Evolutionary conservation across 2,113 vertebrate genomes (phyloP).

Genomic region (Psittacula cyanocephala): DNA sequence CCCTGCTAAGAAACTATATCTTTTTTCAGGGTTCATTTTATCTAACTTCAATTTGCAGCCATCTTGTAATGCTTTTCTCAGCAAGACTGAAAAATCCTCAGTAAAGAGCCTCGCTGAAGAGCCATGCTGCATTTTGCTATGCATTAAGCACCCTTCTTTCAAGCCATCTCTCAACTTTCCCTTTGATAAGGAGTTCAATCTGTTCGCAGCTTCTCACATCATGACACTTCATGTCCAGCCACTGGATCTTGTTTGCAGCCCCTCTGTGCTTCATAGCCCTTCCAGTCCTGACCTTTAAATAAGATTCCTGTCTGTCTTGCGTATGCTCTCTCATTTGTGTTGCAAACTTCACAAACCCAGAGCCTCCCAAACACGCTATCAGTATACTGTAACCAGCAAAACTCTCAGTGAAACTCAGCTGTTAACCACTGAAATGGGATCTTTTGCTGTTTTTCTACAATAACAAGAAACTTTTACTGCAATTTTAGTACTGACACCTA

Average conservation of each 20-base stretch:
- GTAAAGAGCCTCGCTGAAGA: neutral
- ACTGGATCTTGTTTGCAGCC: neutral
- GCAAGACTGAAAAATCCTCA: constrained; percentile 7
- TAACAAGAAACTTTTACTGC: neutral
- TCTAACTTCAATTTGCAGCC: constrained; percentile 5
- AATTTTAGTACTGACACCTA: neutral
- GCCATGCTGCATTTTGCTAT: neutral
- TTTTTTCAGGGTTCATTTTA: constrained; percentile 30
- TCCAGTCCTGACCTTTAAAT: neutral
- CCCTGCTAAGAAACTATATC: neutral
- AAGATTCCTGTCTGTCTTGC: neutral
- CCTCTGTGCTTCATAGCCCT: neutral
- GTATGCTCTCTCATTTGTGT: neutral
- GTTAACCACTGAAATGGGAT: neutral
- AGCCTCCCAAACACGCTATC: neutral
- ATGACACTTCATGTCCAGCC: neutral
- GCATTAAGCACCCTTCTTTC: neutral
- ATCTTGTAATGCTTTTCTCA: constrained; percentile 17
- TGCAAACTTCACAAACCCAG: neutral
- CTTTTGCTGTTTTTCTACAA: neutral
- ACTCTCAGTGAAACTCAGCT: neutral
- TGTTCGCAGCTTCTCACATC: neutral
- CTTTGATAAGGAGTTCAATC: neutral
- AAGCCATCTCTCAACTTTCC: neutral
- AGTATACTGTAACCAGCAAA: neutral